Evolutionary conservation across 2,113 vertebrate species (phyloP).

Genomic region (Hyperopisus bebe): DNA sequence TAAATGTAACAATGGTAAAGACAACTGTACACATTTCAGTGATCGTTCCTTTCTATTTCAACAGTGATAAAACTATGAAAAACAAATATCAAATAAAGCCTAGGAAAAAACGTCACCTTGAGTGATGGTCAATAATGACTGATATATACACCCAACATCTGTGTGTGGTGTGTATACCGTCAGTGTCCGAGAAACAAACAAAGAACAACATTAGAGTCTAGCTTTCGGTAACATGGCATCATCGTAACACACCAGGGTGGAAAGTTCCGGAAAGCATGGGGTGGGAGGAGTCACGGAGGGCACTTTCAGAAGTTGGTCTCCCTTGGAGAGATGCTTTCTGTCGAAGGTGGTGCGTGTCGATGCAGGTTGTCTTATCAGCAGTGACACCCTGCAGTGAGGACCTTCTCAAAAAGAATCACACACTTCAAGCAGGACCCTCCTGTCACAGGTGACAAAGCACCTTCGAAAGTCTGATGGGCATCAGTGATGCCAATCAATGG

Average conservation of each 20-base stretch:
- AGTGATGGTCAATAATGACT: constrained; percentile 24
- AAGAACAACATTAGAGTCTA: background rate
- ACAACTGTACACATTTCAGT: constrained; percentile 35
- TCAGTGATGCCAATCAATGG: constrained; percentile 1
- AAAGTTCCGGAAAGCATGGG: background rate
- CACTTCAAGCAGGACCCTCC: background rate
- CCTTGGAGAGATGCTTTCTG: background rate
- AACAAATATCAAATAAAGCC: constrained; percentile 56
- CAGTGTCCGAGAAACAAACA: background rate
- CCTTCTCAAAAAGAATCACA: background rate
- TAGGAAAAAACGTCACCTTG: constrained; percentile 39
- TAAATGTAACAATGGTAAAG: constrained; percentile 17
- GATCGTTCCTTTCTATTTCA: constrained; percentile 48
- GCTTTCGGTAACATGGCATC: background rate
- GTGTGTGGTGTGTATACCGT: constrained; percentile 32
- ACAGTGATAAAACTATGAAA: constrained; percentile 44
- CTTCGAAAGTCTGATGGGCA: background rate
- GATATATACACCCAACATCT: constrained; percentile 42
- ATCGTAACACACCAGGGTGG: background rate
- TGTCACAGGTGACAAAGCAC: background rate
- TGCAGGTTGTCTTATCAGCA: background rate
- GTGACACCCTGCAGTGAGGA: background rate
- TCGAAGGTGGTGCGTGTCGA: background rate
- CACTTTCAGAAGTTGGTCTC: background rate
- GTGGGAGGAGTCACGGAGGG: background rate